Base-by-base conservation (phyloP, 2,797 vertebrate species). In the Cynodonichthys magdalenae region DNA sequence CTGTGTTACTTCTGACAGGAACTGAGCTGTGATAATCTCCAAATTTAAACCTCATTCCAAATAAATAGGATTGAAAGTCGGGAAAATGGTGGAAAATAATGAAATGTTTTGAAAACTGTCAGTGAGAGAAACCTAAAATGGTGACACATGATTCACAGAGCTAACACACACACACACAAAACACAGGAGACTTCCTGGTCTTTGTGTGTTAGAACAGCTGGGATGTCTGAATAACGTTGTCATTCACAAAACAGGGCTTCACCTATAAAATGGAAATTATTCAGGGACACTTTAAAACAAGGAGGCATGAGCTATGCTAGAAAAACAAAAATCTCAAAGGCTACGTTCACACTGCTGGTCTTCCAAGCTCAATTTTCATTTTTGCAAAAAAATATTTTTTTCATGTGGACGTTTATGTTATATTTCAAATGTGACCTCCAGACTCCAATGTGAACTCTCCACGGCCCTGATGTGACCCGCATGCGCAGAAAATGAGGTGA, bases 211-310 rank as follows among this genome's bases (percentile, higher is more conserved):
- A 66, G 20, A 60, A 76, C 88, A 90, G 84, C 81, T 87, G 84
- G 71, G 56, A 51, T 66, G 71, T 86, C 76, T 80, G 46, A 9
- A 58, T 82, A 75, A 85, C 74, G 80, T 81, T 81, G 82, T 62
- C 69, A 64, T 62, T 59, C 52, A 58, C 10, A 8, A 14, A 18
- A 24, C 31, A 24, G 3, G 24, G 24, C 24, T 24, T 31, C 5
- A 2, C 31, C 31, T 31, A 3, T 31, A 31, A 31, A 31, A 31
- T 31, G 8, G 8, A 9, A 31, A 9, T 24, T 24, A 31, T 31
- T 31, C 5, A 31, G 6, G 5, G 31, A 34, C 31, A 34, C 31
- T 34, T 34, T 10, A 10, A 34, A 34, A 34, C 31, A 7, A 34
- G 31, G 7, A 34, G 6, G 31, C 31, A 2, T 34, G 7, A 34